Evolutionary conservation across 2,797 vertebrate species (phyloP).

Genomic region (Aldrovandia affinis): DNA sequence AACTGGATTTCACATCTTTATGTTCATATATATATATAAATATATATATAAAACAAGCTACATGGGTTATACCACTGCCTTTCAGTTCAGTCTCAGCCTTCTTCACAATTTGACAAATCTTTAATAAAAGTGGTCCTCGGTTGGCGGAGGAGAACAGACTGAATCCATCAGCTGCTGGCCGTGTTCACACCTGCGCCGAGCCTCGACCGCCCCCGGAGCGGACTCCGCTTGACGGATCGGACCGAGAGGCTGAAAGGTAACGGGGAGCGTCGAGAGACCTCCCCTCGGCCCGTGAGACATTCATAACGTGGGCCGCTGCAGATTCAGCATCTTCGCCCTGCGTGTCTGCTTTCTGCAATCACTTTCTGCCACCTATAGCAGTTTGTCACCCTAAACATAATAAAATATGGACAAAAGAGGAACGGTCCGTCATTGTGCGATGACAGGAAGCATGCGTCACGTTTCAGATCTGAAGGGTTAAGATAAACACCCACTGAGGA

Average conservation of each 20-base stretch:
- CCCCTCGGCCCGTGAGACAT: conserved; percentile 44
- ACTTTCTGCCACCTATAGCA: conserved; percentile 49
- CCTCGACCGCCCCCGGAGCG: conserved; percentile 18
- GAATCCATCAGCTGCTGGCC: background rate
- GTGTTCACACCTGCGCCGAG: conserved; percentile 25
- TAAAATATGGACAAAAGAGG: background rate
- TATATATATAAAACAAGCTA: background rate
- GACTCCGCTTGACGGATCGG: conserved; percentile 53
- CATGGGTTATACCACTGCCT: background rate
- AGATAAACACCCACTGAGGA: background rate
- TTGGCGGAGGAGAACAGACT: background rate
- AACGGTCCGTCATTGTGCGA: conserved; percentile 22
- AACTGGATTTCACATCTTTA: background rate
- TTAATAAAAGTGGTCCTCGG: too few species aligned
- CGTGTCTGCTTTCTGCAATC: conserved; percentile 34
- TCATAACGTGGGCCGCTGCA: conserved; percentile 51
- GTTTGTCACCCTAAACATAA: conserved; percentile 25
- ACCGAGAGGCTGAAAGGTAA: conserved; percentile 57
- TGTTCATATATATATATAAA: background rate
- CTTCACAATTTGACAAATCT: background rate
- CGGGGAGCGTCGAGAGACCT: conserved; percentile 45
- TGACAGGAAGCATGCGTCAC: conserved; percentile 29
- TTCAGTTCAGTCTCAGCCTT: background rate
- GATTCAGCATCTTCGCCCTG: conserved; percentile 54
- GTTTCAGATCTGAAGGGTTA: conserved; percentile 37